Evolutionary conservation across 1,140 invertebrate genomes (phyloP).

Genomic region (Parapsyche elsis): DNA sequence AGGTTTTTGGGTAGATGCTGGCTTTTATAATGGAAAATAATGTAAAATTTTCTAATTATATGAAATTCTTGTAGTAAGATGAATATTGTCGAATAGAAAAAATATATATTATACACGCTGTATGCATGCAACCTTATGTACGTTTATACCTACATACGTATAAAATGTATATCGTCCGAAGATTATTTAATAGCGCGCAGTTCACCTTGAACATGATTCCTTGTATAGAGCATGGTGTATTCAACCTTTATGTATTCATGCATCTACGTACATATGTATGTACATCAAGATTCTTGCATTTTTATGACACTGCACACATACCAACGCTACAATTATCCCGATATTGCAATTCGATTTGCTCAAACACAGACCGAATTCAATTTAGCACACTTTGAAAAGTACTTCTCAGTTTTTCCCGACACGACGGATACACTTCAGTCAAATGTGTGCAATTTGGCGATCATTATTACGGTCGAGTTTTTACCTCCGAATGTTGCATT

Average conservation of each 20-base stretch:
- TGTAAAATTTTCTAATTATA: too few species aligned
- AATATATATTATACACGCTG: background rate
- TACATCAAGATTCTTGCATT: background rate
- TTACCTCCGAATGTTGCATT: background rate
- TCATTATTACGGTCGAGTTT: too few species aligned
- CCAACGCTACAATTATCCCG: background rate
- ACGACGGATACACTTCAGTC: too few species aligned
- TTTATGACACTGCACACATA: background rate
- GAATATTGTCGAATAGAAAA: too few species aligned
- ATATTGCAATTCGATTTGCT: background rate
- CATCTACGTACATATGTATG: background rate
- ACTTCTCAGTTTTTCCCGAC: too few species aligned
- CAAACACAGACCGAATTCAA: background rate
- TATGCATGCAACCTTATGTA: background rate
- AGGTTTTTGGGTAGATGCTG: too few species aligned
- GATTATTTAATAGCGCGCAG: slow-evolving; percentile 23
- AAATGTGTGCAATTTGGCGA: too few species aligned
- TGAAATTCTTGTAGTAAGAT: too few species aligned
- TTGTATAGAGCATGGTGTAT: background rate
- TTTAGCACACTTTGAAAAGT: too few species aligned
- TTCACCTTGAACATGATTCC: slow-evolving; percentile 24
- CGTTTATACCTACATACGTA: background rate
- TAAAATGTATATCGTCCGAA: background rate
- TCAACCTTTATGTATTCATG: background rate
- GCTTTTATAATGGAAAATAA: too few species aligned